Conservation (phyloP, 2,888 invertebrate species). For the Cordylochernes scorpioides region DNA sequence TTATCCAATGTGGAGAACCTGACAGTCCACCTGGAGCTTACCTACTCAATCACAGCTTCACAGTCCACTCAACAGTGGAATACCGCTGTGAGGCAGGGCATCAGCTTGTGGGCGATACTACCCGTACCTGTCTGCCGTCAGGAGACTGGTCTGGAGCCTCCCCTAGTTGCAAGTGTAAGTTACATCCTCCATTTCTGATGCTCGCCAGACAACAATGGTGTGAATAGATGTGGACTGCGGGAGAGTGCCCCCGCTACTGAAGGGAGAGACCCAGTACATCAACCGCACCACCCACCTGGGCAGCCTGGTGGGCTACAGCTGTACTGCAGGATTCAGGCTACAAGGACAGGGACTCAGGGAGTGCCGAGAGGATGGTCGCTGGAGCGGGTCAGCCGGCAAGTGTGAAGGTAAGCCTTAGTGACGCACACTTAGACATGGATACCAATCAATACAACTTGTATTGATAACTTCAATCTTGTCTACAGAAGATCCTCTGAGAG, state of each 20-base stretch:
- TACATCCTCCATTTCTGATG: too few relatives aligned
- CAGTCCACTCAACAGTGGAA: constrained; percentile 57
- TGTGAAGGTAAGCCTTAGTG: constrained; percentile 53
- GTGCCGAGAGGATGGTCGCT: constrained; percentile 45
- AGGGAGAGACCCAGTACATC: constrained; percentile 44
- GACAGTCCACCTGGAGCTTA: constrained; percentile 57
- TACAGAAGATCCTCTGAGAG: too few relatives aligned
- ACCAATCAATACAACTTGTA: not conserved
- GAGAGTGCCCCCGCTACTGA: constrained; percentile 45
- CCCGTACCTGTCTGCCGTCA: constrained; percentile 11
- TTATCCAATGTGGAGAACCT: constrained; percentile 60
- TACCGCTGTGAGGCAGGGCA: constrained; percentile 68
- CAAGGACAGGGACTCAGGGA: constrained; percentile 48
- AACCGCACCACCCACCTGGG: constrained; percentile 50
- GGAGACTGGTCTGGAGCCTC: constrained; percentile 14
- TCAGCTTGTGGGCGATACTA: constrained; percentile 34
- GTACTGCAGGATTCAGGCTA: constrained; percentile 47
- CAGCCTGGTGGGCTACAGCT: constrained; percentile 50
- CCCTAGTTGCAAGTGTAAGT: constrained; percentile 23
- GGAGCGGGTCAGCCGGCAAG: constrained; percentile 57
- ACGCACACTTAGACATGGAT: not conserved
- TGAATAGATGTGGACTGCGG: constrained; percentile 76
- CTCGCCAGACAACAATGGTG: constrained; percentile 1
- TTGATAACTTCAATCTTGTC: not conserved
- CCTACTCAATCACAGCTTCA: constrained; percentile 55